Evolutionary conservation across 2,113 vertebrate species (phyloP).

Genomic region (Gadus chalcogrammus): DNA sequence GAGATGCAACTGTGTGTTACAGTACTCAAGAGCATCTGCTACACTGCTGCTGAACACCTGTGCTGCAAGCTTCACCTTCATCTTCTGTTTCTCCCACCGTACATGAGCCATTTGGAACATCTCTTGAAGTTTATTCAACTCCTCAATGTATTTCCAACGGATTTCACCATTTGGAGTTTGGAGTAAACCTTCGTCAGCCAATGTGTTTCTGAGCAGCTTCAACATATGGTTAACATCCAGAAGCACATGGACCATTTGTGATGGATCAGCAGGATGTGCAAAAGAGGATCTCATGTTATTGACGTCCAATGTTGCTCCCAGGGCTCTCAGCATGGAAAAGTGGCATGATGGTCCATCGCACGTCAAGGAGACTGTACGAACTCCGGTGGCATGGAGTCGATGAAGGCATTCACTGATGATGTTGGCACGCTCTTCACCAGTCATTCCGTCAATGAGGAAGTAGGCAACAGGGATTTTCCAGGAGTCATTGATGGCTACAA

Average conservation of each 20-base stretch:
- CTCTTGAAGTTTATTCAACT: constrained; percentile 18
- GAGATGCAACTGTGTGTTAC: constrained; percentile 6
- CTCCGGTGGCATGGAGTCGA: constrained; percentile 11
- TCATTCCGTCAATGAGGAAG: no score
- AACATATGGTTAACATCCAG: constrained; percentile 21
- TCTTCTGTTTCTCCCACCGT: constrained; percentile 14
- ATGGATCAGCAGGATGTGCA: background rate
- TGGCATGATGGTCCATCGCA: constrained; percentile 25
- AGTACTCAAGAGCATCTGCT: constrained; percentile 15
- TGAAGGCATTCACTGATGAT: constrained; percentile 11
- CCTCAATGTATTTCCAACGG: constrained; percentile 15
- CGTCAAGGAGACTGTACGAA: constrained; percentile 12
- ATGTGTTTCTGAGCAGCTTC: background rate
- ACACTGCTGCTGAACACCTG: constrained; percentile 22
- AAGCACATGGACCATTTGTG: background rate
- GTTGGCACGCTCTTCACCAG: background rate
- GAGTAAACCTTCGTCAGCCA: constrained; percentile 9
- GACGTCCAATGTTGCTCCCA: constrained; percentile 9
- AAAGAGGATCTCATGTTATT: constrained; percentile 15
- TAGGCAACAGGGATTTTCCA: no score
- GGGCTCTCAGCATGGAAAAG: constrained; percentile 10
- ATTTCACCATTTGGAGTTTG: background rate
- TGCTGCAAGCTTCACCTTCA: constrained; percentile 17
- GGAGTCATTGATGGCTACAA: no score
- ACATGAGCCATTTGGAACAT: constrained; percentile 16